Percentiles rank a stretch among this genome's conserved stretches.
These are phyloP conservation scores for Rotaria socialis DNA, from an alignment of 2,888 invertebrate genomes.

Conservation along the genomic window DNA sequence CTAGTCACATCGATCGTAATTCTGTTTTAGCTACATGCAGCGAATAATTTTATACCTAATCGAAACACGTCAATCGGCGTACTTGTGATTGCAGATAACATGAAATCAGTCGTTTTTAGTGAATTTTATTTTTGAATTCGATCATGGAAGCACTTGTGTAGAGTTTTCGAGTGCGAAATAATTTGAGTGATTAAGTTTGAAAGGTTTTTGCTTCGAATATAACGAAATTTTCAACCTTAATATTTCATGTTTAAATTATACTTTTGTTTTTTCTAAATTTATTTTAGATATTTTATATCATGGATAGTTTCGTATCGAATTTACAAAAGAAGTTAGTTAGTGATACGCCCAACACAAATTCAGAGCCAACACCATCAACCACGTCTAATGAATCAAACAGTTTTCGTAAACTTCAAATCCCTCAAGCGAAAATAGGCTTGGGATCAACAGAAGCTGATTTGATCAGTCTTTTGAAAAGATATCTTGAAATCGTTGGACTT, in stretches of 20 bases:
- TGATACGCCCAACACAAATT: neutral
- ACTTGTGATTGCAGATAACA: too few species aligned
- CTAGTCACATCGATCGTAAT: too few species aligned
- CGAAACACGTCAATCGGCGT: too few species aligned
- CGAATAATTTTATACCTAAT: too few species aligned
- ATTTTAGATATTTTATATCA: neutral
- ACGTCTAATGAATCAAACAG: neutral
- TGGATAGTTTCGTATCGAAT: neutral
- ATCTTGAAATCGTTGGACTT: slow-evolving; percentile 35
- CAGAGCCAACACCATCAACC: neutral
- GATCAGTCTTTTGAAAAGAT: slow-evolving; percentile 35
- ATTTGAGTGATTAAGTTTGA: too few species aligned
- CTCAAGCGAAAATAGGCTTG: slow-evolving; percentile 37
- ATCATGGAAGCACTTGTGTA: too few species aligned
- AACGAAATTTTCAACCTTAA: too few species aligned
- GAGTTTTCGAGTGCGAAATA: too few species aligned
- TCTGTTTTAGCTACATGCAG: too few species aligned
- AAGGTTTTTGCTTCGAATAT: too few species aligned
- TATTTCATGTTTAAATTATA: neutral
- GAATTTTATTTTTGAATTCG: too few species aligned
- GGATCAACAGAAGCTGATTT: slow-evolving; percentile 43
- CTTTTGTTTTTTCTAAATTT: neutral
- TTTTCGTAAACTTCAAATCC: slow-evolving; percentile 31
- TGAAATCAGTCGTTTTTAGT: too few species aligned
- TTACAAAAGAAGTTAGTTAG: neutral